phyloP scores from a whole-genome alignment of 2,113 vertebrate species.

The Piaya cayana region DNA sequence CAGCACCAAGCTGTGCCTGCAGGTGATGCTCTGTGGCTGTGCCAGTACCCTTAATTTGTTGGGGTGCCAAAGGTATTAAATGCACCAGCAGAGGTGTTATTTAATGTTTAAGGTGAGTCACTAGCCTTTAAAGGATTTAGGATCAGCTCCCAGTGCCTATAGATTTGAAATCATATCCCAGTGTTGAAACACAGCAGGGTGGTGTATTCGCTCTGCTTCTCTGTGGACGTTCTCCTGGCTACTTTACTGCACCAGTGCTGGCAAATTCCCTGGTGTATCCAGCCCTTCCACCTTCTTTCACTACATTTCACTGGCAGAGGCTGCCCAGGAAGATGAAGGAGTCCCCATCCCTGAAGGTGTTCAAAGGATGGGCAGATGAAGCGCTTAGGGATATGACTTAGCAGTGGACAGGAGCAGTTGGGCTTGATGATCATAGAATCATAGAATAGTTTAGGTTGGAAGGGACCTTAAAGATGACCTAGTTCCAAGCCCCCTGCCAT shows the following conservation, averaged over 20 bases:
- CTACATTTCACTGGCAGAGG: too few species aligned
- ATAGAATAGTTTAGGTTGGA: too few species aligned
- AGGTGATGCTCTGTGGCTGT: too few species aligned
- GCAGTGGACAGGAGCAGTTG: too few species aligned
- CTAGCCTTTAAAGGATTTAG: background rate
- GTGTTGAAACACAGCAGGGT: fast-evolving
- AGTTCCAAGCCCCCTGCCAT: too few species aligned
- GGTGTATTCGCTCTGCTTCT: background rate
- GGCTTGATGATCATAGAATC: too few species aligned
- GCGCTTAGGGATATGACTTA: too few species aligned
- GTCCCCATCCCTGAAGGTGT: too few species aligned
- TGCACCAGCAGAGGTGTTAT: background rate
- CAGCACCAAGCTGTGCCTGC: too few species aligned
- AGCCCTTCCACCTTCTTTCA: background rate
- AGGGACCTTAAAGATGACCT: too few species aligned
- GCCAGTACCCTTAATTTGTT: fast-evolving
- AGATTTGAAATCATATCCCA: background rate
- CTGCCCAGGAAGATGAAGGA: too few species aligned
- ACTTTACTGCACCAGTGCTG: background rate
- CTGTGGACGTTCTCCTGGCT: background rate
- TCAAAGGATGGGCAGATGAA: too few species aligned
- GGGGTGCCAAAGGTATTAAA: background rate
- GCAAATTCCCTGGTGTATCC: background rate
- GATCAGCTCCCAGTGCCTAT: background rate
- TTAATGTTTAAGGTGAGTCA: background rate